Percentiles rank a stretch among this genome's conserved stretches.
Evolutionary conservation across 1,140 invertebrate species (phyloP).

Genomic region (Micrasema minimum): DNA sequence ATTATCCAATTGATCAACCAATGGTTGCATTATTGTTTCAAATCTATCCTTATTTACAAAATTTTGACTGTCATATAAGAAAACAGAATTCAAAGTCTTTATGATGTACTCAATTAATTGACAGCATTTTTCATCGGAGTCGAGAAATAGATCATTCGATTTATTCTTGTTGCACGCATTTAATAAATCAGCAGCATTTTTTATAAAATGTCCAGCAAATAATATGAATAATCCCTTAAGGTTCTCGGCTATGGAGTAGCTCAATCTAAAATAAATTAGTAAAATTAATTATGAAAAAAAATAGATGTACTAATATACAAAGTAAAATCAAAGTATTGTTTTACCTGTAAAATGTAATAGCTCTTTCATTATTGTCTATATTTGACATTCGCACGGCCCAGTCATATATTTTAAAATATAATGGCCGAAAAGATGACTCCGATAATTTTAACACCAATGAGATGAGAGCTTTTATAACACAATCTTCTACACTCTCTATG

Average conservation of each 20-base stretch:
- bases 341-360: conserved; percentile 83
- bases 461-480: conserved; percentile 79
- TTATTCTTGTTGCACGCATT: conserved; percentile 69
- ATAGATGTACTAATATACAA: no score
- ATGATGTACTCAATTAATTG: conserved; percentile 76
- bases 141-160: conserved; percentile 65
- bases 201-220: conserved; percentile 87
- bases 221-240: conserved; percentile 89
- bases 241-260: conserved; percentile 79
- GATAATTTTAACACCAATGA: conserved; percentile 87
- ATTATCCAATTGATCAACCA: conserved; percentile 92
- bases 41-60: conserved; percentile 89
- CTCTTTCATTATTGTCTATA: conserved; percentile 70
- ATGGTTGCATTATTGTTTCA: conserved; percentile 82
- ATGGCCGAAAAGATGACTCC: conserved; percentile 86
- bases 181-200: conserved; percentile 79
- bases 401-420: conserved; percentile 87
- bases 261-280: conserved; percentile 70
- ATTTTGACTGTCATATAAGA: conserved; percentile 82
- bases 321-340: conserved; percentile 36
- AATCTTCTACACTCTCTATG: conserved; percentile 71
- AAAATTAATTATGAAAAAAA: no score
- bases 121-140: conserved; percentile 67
- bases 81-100: conserved; percentile 80
- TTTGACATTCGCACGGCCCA: conserved; percentile 78